Base-by-base conservation (phyloP, 2,888 invertebrate genomes). In the Stratiomys singularior region DNA sequence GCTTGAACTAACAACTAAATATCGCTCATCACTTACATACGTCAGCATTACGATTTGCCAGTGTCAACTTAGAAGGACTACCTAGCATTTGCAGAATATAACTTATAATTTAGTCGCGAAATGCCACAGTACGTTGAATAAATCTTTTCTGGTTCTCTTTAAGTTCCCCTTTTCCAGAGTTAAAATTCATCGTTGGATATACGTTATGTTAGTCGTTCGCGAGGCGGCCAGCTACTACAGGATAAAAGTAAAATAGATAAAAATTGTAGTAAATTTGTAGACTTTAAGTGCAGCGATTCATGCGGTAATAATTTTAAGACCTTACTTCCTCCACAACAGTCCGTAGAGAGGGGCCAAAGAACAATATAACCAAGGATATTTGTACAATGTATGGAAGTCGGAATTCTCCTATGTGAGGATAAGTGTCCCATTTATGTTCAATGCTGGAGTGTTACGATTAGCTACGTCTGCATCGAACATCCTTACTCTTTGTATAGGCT, bases 281-380 rank as follows among this genome's bases (percentile, higher is more conserved):
- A 72, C 56, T 72, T 72, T 72, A 72, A 72, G 71, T 72, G 71
- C 71, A 72, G 71, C 71, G 15, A 56, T 72, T 72, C 56, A 72
- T 72, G 71, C 56, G 71, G 71, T 52, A 52, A 72, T 72, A 72
- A 72, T 72, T 72, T 72, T 44, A 37, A 37, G 37, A 9, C 37
- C 37, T 37, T 37, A 37, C 37, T 37, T 37, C 37, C 37, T 37
- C 37, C 37, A 3, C 9, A 3, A 5, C 37, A 37, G 3, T 3
- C 37, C 28, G 71, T 56, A 37, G 3, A 37, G n/a, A n/a, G n/a
- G n/a, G 37, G 71, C 23, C 52, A 27, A 72, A 72, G 71, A 56
- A 72, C 56, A 52, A n/a, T 13, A 52, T 52, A 5, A n/a, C 2
- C 4, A 4, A 4, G n/a, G 15, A 15, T 52, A 37, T 52, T 52